These are phyloP conservation scores for Cecropterus lyciades DNA, from an alignment of 1,140 invertebrate species.

Conservation along the genomic window DNA sequence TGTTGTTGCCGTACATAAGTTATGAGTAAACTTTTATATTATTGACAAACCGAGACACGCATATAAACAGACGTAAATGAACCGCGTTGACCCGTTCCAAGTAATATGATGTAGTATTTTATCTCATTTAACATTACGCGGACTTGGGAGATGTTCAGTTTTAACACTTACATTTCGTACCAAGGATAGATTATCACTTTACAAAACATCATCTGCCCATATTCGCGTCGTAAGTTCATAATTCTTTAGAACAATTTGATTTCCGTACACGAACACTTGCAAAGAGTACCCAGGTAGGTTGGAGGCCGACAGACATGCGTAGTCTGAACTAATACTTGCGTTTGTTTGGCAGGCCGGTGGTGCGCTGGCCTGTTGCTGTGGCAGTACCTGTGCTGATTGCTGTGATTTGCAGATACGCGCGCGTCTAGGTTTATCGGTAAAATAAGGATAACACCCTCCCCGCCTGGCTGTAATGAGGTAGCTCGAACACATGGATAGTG, in stretches of 20 bases:
- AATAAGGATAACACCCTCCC: constrained; percentile 60
- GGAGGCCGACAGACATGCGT: constrained; percentile 41
- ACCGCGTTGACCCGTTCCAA: constrained; percentile 21
- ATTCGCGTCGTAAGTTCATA: constrained; percentile 26
- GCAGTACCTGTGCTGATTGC: constrained; percentile 81
- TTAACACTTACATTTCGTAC: background rate
- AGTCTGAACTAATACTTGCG: constrained; percentile 68
- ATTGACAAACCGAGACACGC: constrained; percentile 73
- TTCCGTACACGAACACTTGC: constrained; percentile 22
- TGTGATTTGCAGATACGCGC: constrained; percentile 76
- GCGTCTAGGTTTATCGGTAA: constrained; percentile 70
- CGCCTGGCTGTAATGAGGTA: constrained; percentile 41
- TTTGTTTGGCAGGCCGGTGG: constrained; percentile 83
- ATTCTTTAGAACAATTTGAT: background rate
- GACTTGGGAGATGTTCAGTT: constrained; percentile 20
- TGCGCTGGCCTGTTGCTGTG: constrained; percentile 83
- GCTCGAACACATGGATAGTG: constrained; percentile 6
- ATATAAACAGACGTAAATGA: constrained; percentile 39
- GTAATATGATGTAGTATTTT: constrained; percentile 4
- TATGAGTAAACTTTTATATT: constrained; percentile 82
- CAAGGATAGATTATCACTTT: background rate
- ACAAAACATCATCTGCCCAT: constrained; percentile 27
- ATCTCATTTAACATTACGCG: constrained; percentile 23
- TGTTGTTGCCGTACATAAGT: constrained; percentile 81
- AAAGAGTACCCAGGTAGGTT: constrained; percentile 16